Conservation (phyloP, 2,113 vertebrate genomes). For the Cariama cristata region DNA sequence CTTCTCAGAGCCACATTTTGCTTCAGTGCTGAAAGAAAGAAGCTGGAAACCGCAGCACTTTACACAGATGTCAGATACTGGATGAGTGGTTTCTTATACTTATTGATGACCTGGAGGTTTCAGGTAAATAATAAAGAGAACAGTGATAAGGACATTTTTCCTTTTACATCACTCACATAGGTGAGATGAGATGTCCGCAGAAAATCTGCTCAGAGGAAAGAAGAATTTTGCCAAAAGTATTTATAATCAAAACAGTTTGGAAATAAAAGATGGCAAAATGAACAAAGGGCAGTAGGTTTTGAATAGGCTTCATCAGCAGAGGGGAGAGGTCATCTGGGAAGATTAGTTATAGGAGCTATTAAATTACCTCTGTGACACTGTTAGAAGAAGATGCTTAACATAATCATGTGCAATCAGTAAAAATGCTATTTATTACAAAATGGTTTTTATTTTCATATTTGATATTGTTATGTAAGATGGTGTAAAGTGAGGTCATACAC, state of each 20-base stretch:
- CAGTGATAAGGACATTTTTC: neutral
- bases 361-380: constrained; percentile 89
- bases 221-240: constrained; percentile 85
- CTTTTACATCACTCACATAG: constrained; percentile 51
- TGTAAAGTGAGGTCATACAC: constrained; percentile 59
- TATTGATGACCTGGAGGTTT: constrained; percentile 80
- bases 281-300: constrained; percentile 87
- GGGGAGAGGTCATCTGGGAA: constrained; percentile 90
- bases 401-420: constrained; percentile 99
- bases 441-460: constrained; percentile 80
- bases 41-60: constrained; percentile 77
- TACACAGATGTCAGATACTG: constrained; percentile 75
- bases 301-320: constrained; percentile 98
- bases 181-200: constrained; percentile 51
- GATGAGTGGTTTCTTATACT: constrained; percentile 79
- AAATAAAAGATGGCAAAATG: constrained; percentile 79
- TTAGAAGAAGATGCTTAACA: constrained; percentile 89
- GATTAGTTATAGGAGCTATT: constrained; percentile 90
- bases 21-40: constrained; percentile 82
- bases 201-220: constrained; percentile 55
- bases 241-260: constrained; percentile 85
- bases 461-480: constrained; percentile 75
- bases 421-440: constrained; percentile 93
- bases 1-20: constrained; percentile 78
- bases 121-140: constrained; percentile 65